Percentiles rank a stretch among this genome's conserved stretches.
phyloP scores from a whole-genome alignment of 2,888 invertebrate genomes.

The Entomobrya proxima region DNA sequence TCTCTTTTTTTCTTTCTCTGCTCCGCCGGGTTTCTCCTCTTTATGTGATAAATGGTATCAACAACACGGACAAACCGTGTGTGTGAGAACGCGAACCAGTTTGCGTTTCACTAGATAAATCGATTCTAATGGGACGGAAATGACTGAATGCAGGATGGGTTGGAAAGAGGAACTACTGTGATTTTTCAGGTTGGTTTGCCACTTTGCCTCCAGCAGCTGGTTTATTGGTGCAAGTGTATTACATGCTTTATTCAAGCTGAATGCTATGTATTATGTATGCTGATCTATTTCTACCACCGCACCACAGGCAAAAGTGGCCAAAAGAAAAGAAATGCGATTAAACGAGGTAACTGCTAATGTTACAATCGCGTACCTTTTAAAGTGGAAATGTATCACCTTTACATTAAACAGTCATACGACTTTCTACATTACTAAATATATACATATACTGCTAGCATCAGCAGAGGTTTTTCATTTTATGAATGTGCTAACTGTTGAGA shows the following conservation, averaged over 20 bases:
- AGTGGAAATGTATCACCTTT: constrained; percentile 58
- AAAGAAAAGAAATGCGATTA: constrained; percentile 52
- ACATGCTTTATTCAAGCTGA: background rate
- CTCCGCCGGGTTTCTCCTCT: background rate
- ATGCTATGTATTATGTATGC: background rate
- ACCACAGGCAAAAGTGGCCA: no score
- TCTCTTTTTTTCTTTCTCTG: constrained; percentile 27
- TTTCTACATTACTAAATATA: background rate
- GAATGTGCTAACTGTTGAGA: constrained; percentile 16
- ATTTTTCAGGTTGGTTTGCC: constrained; percentile 65
- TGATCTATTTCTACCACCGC: background rate
- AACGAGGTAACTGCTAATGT: constrained; percentile 54
- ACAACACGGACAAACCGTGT: no score
- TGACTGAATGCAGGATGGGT: constrained; percentile 70
- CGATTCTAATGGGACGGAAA: constrained; percentile 73
- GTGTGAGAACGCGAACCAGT: background rate
- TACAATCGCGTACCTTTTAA: constrained; percentile 39
- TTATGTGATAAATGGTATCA: constrained; percentile 53
- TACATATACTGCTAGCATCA: background rate
- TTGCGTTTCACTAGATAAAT: constrained; percentile 66
- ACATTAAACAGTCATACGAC: constrained; percentile 2
- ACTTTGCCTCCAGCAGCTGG: constrained; percentile 47
- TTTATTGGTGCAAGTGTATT: background rate
- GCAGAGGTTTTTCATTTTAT: background rate
- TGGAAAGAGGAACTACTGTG: constrained; percentile 61